Evolutionary conservation across 2,113 vertebrate genomes (phyloP).

Genomic region (Mus spicilegus): DNA sequence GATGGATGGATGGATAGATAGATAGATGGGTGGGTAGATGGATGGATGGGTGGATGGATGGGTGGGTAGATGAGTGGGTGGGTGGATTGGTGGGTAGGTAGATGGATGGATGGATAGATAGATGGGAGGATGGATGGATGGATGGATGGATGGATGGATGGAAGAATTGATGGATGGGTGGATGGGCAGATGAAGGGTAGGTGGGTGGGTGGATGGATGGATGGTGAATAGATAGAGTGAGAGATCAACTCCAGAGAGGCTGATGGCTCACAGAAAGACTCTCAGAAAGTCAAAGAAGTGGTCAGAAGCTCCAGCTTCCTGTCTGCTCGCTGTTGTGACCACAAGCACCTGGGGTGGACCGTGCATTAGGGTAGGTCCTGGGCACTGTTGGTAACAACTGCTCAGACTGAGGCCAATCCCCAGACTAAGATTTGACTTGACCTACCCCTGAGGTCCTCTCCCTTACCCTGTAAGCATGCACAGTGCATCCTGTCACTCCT

Average conservation of each 20-base stretch:
- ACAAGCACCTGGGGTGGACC: neutral
- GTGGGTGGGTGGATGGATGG: accelerated
- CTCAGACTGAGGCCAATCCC: neutral
- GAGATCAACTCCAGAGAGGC: neutral
- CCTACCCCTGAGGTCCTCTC: neutral
- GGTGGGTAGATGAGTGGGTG: neutral
- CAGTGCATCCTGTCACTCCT: neutral
- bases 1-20: neutral
- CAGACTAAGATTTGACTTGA: neutral
- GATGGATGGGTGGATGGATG: neutral
- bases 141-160: neutral
- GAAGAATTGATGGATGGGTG: accelerated
- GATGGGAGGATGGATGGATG: neutral
- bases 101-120: neutral
- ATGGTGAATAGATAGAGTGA: neutral
- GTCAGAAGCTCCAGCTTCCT: neutral
- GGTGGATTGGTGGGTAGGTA: too few relatives aligned
- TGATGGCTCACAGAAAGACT: neutral
- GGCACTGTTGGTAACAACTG: too few relatives aligned
- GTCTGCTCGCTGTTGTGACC: neutral
- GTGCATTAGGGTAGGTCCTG: neutral
- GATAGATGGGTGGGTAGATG: neutral
- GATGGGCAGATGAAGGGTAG: neutral
- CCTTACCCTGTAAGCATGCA: neutral
- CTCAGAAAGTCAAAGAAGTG: neutral